Conservation (phyloP, 2,797 vertebrate species). For the Hydrolagus colliei region DNA sequence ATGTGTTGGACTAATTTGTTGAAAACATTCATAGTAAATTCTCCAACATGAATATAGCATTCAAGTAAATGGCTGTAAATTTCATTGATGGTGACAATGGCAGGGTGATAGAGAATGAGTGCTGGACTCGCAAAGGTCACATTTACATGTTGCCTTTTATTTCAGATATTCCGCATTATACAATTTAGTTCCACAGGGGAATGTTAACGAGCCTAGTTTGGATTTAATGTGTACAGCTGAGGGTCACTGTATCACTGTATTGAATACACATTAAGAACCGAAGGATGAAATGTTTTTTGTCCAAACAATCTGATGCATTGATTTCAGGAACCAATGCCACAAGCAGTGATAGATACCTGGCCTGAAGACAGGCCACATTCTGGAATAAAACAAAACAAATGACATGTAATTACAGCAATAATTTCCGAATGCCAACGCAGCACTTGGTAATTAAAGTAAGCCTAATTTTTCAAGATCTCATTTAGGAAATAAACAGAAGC, state of each 20-base stretch:
- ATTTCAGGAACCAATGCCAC: background rate
- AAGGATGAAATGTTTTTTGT: background rate
- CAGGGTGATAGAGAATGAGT: background rate
- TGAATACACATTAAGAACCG: background rate
- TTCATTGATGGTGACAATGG: background rate
- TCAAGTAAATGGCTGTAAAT: background rate
- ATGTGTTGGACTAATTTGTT: background rate
- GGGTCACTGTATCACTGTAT: background rate
- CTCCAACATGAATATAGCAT: background rate
- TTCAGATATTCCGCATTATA: background rate
- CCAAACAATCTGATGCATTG: no score
- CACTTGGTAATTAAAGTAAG: conserved; percentile 27
- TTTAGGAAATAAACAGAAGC: conserved; percentile 28
- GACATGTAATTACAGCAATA: conserved; percentile 26
- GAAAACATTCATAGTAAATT: background rate
- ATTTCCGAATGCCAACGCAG: conserved; percentile 11
- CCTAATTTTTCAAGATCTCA: conserved; percentile 30
- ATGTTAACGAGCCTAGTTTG: background rate
- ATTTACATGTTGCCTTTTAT: conserved; percentile 23
- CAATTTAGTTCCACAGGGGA: background rate
- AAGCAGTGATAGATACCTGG: background rate
- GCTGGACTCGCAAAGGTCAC: conserved; percentile 15
- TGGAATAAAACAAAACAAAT: background rate
- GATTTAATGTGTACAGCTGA: background rate
- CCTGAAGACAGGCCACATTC: conserved; percentile 1